These are phyloP conservation scores for Tillus elongatus DNA, from an alignment of 2,888 invertebrate genomes.

Conservation along the genomic window DNA sequence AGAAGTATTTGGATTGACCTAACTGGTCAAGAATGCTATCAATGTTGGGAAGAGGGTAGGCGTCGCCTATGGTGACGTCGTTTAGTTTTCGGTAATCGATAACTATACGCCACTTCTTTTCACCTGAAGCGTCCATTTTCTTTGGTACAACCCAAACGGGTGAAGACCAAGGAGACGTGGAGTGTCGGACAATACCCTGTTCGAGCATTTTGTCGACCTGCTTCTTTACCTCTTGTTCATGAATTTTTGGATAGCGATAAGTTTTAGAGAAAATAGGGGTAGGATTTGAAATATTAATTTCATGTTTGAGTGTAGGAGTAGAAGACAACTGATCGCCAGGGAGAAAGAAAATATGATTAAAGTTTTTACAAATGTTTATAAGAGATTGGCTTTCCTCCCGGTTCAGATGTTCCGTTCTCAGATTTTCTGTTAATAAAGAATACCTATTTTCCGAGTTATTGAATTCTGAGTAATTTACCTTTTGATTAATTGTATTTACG, in stretches of 20 bases:
- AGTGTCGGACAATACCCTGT: constrained; percentile 26
- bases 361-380: constrained; percentile 9
- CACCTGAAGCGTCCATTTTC: constrained; percentile 21
- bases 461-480: not conserved
- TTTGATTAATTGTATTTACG: not conserved
- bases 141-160: constrained; percentile 27
- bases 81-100: constrained; percentile 33
- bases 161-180: constrained; percentile 19
- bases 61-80: constrained; percentile 28
- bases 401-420: constrained; percentile 7
- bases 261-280: constrained; percentile 29
- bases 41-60: constrained; percentile 29
- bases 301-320: constrained; percentile 26
- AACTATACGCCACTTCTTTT: constrained; percentile 27
- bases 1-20: constrained; percentile 19
- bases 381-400: constrained; percentile 11
- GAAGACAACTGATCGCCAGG: constrained; percentile 17
- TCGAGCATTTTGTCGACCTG: constrained; percentile 29
- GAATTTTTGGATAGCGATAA: constrained; percentile 32
- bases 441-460: too few species aligned
- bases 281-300: constrained; percentile 28
- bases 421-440: not conserved
- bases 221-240: constrained; percentile 30
- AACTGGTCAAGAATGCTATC: constrained; percentile 26
- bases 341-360: constrained; percentile 17